Percentiles rank a stretch among this genome's conserved stretches.
Conservation (phyloP, 2,888 invertebrate genomes). For the Willowsia nigromaculata region DNA sequence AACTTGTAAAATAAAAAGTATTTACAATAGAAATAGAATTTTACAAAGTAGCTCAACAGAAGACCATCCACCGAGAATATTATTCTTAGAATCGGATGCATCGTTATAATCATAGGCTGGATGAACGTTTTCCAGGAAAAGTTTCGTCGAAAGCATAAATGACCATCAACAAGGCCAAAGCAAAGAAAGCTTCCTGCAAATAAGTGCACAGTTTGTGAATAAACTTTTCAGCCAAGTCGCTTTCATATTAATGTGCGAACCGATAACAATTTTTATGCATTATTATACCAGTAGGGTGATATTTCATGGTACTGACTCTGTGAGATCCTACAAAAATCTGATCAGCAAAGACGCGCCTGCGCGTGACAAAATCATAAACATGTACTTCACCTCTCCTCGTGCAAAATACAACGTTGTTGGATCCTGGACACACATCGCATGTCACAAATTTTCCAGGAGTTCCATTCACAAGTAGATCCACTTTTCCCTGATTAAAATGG, state of each 20-base stretch:
- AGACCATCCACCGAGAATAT: slow-evolving; percentile 75
- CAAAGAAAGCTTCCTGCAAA: slow-evolving; percentile 7
- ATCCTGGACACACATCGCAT: slow-evolving; percentile 74
- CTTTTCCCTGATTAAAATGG: slow-evolving; percentile 72
- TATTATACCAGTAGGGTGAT: slow-evolving; percentile 76
- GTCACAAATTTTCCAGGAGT: slow-evolving; percentile 74
- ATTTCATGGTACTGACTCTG: slow-evolving; percentile 74
- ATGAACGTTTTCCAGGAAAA: slow-evolving; percentile 67
- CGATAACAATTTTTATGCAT: too few species aligned
- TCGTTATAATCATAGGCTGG: slow-evolving; percentile 45
- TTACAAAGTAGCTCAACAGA: slow-evolving; percentile 73
- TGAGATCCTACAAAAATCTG: slow-evolving; percentile 71
- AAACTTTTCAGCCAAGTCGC: too few species aligned
- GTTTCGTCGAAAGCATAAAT: slow-evolving; percentile 55
- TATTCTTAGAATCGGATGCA: slow-evolving; percentile 64
- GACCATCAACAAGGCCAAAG: slow-evolving; percentile 65
- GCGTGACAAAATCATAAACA: slow-evolving; percentile 73
- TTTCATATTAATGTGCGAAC: too few species aligned
- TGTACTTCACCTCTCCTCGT: slow-evolving; percentile 74
- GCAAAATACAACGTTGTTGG: slow-evolving; percentile 55
- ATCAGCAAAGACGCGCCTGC: slow-evolving; percentile 67
- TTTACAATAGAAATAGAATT: neutral
- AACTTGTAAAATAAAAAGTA: neutral
- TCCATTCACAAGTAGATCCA: slow-evolving; percentile 73
- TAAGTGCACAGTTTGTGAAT: too few species aligned